Percentiles rank a stretch among this genome's conserved stretches.
These are phyloP conservation scores for Drosophila stalkeri DNA, from an alignment of 2,888 invertebrate genomes.

Conservation along the genomic window DNA sequence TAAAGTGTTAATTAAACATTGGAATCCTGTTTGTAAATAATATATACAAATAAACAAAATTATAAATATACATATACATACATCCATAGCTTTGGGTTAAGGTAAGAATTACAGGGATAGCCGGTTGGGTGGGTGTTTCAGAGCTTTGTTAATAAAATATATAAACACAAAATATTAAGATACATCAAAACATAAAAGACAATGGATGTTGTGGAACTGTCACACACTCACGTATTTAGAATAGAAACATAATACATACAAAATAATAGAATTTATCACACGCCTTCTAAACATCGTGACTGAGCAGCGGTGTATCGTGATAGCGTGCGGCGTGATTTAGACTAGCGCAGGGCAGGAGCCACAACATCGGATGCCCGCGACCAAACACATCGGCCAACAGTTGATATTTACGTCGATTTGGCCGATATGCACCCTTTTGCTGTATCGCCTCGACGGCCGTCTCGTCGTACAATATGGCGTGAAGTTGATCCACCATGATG, in stretches of 20 bases:
- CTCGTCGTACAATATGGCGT: conserved; percentile 93
- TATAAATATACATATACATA: conserved; percentile 1
- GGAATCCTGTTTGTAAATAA: conserved; percentile 51
- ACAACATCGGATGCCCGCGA: conserved; percentile 89
- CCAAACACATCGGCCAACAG: conserved; percentile 92
- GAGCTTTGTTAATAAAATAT: conserved; percentile 6
- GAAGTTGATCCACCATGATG: conserved; percentile 94
- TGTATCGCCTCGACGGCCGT: conserved; percentile 93
- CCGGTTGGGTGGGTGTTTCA: conserved; percentile 28
- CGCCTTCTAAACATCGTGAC: conserved; percentile 83
- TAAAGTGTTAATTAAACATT: conserved; percentile 50
- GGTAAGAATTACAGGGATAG: conserved; percentile 14
- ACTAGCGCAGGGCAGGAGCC: conserved; percentile 90
- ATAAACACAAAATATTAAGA: background rate
- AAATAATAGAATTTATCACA: conserved; percentile 38
- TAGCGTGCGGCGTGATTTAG: conserved; percentile 84
- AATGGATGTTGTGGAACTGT: background rate
- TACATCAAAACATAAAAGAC: conserved; percentile 20
- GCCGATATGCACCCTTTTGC: conserved; percentile 88
- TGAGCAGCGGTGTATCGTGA: conserved; percentile 84
- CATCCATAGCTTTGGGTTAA: conserved; percentile 11
- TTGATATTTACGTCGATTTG: conserved; percentile 88
- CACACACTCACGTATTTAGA: background rate
- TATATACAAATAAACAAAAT: conserved; percentile 50
- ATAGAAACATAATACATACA: conserved; percentile 36